Evolutionary conservation across 2,113 vertebrate genomes (phyloP).

Genomic region (Scomber scombrus): DNA sequence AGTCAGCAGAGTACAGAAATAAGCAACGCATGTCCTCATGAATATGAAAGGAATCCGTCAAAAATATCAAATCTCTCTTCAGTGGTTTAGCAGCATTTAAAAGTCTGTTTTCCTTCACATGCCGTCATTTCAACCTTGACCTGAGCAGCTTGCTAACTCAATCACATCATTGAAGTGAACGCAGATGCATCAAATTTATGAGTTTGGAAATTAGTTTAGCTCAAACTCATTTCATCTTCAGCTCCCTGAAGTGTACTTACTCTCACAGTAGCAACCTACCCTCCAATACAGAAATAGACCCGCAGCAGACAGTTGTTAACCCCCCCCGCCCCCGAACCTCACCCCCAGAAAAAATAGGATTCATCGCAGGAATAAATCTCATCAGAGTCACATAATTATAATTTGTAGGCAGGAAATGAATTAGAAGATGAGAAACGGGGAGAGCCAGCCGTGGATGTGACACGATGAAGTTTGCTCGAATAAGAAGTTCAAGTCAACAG

Average conservation of each 20-base stretch:
- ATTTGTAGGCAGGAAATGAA: conserved; percentile 58
- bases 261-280: conserved; percentile 30
- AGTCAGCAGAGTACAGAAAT: background rate
- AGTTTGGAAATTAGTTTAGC: conserved; percentile 68
- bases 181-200: conserved; percentile 44
- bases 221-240: conserved; percentile 65
- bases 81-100: background rate
- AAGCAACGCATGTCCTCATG: background rate
- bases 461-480: background rate
- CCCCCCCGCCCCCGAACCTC: background rate
- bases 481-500: conserved; percentile 33
- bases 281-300: conserved; percentile 37
- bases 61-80: conserved; percentile 2
- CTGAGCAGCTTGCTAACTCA: conserved; percentile 32
- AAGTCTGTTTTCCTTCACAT: background rate
- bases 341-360: conserved; percentile 24
- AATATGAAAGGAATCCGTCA: conserved; percentile 16
- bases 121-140: conserved; percentile 28
- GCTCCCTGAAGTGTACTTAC: conserved; percentile 54
- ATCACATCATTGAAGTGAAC: conserved; percentile 40
- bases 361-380: conserved; percentile 55
- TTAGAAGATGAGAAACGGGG: conserved; percentile 28
- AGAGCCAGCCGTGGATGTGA: conserved; percentile 11
- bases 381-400: conserved; percentile 56
- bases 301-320: conserved; percentile 21